A percentile compares a stretch with the other conserved stretches of the same genome.
Evolutionary conservation across 2,888 invertebrate genomes (phyloP).

Genomic region (Cheilosia variabilis): DNA sequence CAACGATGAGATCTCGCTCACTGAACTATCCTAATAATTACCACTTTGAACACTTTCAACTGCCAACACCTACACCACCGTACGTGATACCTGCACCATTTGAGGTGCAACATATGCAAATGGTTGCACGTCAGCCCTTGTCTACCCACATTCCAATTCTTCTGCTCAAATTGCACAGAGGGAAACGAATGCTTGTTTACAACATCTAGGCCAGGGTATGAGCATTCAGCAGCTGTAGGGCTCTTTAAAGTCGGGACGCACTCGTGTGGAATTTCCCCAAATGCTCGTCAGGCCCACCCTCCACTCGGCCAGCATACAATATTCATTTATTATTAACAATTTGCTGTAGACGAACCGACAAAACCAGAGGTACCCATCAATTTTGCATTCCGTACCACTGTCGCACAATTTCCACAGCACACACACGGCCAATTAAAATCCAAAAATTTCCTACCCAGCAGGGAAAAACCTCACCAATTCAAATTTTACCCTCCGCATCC

Average conservation of each 20-base stretch:
- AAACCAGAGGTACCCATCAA: constrained; percentile 36
- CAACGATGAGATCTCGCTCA: not conserved
- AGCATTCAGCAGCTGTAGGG: constrained; percentile 5
- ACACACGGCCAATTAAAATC: constrained; percentile 1
- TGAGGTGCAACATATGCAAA: constrained; percentile 29
- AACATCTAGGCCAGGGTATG: constrained; percentile 21
- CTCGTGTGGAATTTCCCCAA: constrained; percentile 33
- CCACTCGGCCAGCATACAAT: not conserved
- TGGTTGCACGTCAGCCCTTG: constrained; percentile 26
- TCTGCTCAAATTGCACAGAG: constrained; percentile 34
- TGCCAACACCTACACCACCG: constrained; percentile 21
- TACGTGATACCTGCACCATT: constrained; percentile 31
- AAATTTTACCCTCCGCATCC: not conserved
- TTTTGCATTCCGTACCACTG: constrained; percentile 27
- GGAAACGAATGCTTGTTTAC: constrained; percentile 34
- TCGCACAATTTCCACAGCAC: not conserved
- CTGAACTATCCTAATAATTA: constrained; percentile 42
- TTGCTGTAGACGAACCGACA: constrained; percentile 15
- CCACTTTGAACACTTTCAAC: constrained; percentile 38
- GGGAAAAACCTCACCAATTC: not conserved
- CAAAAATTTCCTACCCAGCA: not conserved
- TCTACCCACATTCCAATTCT: constrained; percentile 40
- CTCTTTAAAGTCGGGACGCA: constrained; percentile 11
- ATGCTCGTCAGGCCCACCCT: not conserved
- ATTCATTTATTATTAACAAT: constrained; percentile 65